These are phyloP conservation scores for Anthophora plumipes DNA, from an alignment of 2,888 invertebrate species.

Conservation along the genomic window DNA sequence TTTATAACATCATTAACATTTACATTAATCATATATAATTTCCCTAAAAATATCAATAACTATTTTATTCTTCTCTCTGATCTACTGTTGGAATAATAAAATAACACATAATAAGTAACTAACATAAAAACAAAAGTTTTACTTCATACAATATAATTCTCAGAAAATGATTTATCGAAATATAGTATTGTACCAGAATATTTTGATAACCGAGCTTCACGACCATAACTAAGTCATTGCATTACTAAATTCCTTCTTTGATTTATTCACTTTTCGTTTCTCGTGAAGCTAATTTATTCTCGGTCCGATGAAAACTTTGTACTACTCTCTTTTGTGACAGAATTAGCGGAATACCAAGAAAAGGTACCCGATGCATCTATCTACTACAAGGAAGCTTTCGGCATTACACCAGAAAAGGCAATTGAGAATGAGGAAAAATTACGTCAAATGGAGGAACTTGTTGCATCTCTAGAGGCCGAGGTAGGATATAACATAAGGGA, in stretches of 20 bases:
- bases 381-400: constrained; percentile 79
- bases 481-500: constrained; percentile 61
- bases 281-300: neutral
- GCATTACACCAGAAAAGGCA: constrained; percentile 79
- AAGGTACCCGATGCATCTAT: constrained; percentile 74
- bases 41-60: no score
- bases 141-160: neutral
- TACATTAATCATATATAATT: no score
- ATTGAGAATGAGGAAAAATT: constrained; percentile 81
- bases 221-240: constrained; percentile 11
- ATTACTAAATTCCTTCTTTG: constrained; percentile 3
- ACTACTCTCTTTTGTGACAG: constrained; percentile 61
- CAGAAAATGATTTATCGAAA: neutral
- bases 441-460: constrained; percentile 79
- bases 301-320: constrained; percentile 22
- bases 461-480: constrained; percentile 80
- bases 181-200: neutral
- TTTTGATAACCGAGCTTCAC: neutral
- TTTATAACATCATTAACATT: no score
- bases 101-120: neutral
- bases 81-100: neutral
- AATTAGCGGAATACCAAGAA: constrained; percentile 76
- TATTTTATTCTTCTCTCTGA: no score
- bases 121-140: neutral
- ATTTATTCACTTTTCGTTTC: constrained; percentile 3